Base-by-base conservation (phyloP, 2,797 vertebrate species). In the Gymnopithys bicolor region DNA sequence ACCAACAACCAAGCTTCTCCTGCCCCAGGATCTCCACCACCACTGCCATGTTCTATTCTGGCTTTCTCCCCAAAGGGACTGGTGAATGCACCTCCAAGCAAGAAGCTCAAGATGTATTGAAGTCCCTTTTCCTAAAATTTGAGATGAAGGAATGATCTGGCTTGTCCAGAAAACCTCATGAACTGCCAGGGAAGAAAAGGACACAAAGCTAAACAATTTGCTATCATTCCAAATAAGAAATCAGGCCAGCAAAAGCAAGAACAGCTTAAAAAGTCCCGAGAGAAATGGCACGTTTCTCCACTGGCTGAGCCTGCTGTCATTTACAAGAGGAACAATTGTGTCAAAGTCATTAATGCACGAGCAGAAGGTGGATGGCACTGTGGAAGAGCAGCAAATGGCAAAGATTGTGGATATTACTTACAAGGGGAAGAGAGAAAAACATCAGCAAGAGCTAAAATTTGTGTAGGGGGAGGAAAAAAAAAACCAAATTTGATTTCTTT, bases 341-440 rank as follows among this genome's bases (percentile, higher is more conserved):
- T 4, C 63, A 5, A 67, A 94, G 10, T 27, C 56, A 52, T 84
- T 13, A 39, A 79, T 82, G 63, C 51, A 55, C 1, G 32, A 48
- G 70, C 76, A 92, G 63, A 82, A 89, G 82, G 63, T 9, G 71
- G 60, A 63, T n/a, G 58, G 93, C 28, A 15, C 75, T 69, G 55
- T 52, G 76, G 15, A 89, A 76, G 11, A 48, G 43, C 8, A 63
- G 55, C 51, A 92, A 79, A 90, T 14, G 22, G 63, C 51, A 81
- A 87, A 83, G 41, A 53, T 5, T n/a, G 14, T 17, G 9, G 41
- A 41, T 12, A 1, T 3, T 83, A 87, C 53, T 71, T 53, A 48
- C 13, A 86, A 45, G 9, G 14, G 11, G 6, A 75, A 64, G 14
- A 30, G 35, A 25, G 39, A 76, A 82, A 81, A 87, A 28, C 32